phyloP scores from a whole-genome alignment of 2,113 vertebrate species.

The Cathartes aura region DNA sequence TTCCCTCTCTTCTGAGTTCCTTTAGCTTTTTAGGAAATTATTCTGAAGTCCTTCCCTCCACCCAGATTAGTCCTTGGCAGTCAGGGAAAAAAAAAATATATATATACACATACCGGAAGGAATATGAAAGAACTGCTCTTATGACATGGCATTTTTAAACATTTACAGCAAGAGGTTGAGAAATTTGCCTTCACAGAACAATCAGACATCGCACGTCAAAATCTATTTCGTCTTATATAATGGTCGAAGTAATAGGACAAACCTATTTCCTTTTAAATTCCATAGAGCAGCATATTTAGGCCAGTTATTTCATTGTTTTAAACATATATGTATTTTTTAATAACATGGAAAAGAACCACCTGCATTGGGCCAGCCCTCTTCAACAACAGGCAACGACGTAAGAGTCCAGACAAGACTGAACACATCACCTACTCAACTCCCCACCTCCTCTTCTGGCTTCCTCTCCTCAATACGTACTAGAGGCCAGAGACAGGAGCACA shows the following conservation, averaged over 20 bases:
- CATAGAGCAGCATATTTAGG: not conserved
- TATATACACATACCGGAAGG: too few relatives aligned
- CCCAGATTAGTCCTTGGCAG: not conserved
- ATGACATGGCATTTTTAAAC: not conserved
- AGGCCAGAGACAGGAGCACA: not conserved
- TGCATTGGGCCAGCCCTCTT: not conserved
- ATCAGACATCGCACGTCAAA: not conserved
- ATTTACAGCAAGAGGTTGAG: not conserved
- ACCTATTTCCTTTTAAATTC: not conserved
- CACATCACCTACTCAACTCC: not conserved
- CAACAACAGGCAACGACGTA: not conserved
- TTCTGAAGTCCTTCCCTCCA: not conserved
- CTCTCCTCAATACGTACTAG: not conserved
- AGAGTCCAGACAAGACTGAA: not conserved
- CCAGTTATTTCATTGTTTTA: not conserved
- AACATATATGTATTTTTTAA: not conserved
- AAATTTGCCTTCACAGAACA: not conserved
- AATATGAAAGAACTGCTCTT: not conserved
- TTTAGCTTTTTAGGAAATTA: constrained; percentile 46
- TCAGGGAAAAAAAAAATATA: not conserved
- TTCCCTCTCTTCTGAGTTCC: not conserved
- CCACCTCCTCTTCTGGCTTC: not conserved
- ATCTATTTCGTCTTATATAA: not conserved
- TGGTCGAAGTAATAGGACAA: not conserved
- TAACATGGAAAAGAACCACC: not conserved